Conservation (phyloP, 2,113 vertebrate genomes). For the Arvicanthis niloticus region DNA sequence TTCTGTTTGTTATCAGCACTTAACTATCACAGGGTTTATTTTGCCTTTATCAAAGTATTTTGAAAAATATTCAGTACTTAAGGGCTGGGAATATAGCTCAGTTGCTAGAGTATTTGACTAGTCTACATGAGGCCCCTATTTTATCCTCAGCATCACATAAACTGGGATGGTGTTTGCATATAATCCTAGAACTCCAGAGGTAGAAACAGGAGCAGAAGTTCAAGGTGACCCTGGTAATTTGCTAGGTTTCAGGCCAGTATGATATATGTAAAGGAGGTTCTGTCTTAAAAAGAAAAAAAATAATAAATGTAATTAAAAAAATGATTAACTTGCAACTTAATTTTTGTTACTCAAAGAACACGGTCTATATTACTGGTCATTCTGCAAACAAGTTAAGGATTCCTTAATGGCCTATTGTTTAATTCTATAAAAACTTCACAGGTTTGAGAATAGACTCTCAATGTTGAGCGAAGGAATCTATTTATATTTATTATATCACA, state of each 20-base stretch:
- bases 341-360: background rate
- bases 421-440: background rate
- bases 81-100: background rate
- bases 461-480: background rate
- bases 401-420: background rate
- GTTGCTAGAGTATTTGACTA: background rate
- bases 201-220: background rate
- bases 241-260: too few species aligned
- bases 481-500: background rate
- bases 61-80: background rate
- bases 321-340: background rate
- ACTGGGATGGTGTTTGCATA: background rate
- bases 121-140: background rate
- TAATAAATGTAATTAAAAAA: background rate
- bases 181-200: background rate
- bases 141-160: background rate
- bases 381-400: background rate
- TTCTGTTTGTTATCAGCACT: background rate
- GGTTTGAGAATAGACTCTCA: background rate
- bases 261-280: too few species aligned
- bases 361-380: background rate
- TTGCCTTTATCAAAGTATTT: background rate
- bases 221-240: background rate
- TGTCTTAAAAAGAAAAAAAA: background rate
- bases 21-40: background rate